Evolutionary conservation across 2,113 vertebrate species (phyloP), one percentile per base, ranked within the genome.

Genomic region (Syrmaticus mikado): DNA sequence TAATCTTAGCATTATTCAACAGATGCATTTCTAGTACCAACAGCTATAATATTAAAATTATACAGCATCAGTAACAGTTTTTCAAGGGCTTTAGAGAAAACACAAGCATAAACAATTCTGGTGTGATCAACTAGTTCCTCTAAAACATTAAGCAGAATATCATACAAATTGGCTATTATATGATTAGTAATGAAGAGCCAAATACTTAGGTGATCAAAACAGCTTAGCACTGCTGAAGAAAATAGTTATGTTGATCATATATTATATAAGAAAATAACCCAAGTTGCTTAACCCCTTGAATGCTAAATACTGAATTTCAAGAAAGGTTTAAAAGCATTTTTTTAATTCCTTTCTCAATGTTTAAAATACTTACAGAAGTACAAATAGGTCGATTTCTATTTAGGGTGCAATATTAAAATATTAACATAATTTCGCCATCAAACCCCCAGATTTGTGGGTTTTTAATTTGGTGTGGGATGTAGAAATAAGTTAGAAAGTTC

Each of bases 1-100:
- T 89, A 93, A 94, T 83, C 60, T 91, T 48, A 95, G 79, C 74
- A 81, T 97, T 95, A 82, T 79, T 96, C n/a, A 66, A 40, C 60
- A 86, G 66, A 82, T 82, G 70, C 34, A 50, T 87, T 92, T 90
- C 85, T 85, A 90, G 68, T 86, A 97, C 22, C 30, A 94, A 95
- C 15, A 80, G 58, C 67, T 96, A 92, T 38, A 96, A 89, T 94
- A 93, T 83, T 95, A 95, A 96, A 95, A 93, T 88, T 24, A 93
- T 82, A 96, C 76, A 92, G 66, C 70, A 93, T 91, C 67, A 87
- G 22, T 65, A 91, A 92, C 45, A 93, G 24, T 70, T 90, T 84
- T 94, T 88, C 79, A 85, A 90, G 84, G 48, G 55, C 64, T 89
- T 81, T 71, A 89, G 76, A 93, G 92, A 93, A 92, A 81, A 87